These are phyloP conservation scores for Caenorhabditis plicata DNA, from an alignment of 2,888 invertebrate genomes.

Conservation along the genomic window DNA sequence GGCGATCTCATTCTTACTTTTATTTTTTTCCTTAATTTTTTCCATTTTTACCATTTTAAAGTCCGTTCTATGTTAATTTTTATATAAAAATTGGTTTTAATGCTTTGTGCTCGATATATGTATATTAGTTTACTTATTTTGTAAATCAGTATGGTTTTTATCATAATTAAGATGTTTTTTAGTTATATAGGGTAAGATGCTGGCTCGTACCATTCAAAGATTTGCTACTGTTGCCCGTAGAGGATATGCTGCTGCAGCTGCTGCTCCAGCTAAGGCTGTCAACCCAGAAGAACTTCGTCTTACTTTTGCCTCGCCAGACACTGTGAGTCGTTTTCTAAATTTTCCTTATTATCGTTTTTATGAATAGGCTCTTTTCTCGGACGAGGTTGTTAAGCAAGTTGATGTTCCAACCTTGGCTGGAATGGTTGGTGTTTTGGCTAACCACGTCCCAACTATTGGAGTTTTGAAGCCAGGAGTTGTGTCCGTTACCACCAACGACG, in stretches of 20 bases:
- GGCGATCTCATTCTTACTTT: conserved; percentile 21
- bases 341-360: neutral
- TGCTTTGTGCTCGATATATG: neutral
- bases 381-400: conserved; percentile 61
- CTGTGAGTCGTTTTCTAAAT: conserved; percentile 24
- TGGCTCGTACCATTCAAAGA: conserved; percentile 44
- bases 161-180: neutral
- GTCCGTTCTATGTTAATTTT: neutral
- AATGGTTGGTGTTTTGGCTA: conserved; percentile 62
- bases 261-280: conserved; percentile 39
- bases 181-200: conserved; percentile 37
- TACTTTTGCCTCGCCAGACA: conserved; percentile 59
- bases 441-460: conserved; percentile 64
- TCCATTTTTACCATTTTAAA: neutral
- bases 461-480: conserved; percentile 64
- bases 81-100: neutral
- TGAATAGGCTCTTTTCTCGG: conserved; percentile 54
- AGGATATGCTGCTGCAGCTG: conserved; percentile 51
- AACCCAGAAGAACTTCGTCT: conserved; percentile 53
- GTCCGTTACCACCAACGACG: conserved; percentile 55
- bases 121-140: neutral
- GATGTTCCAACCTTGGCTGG: conserved; percentile 64
- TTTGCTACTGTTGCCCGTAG: conserved; percentile 38
- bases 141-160: neutral
- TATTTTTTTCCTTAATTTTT: conserved; percentile 9